phyloP scores from a whole-genome alignment of 2,888 invertebrate genomes.

The Rotaria magnacalcarata region DNA sequence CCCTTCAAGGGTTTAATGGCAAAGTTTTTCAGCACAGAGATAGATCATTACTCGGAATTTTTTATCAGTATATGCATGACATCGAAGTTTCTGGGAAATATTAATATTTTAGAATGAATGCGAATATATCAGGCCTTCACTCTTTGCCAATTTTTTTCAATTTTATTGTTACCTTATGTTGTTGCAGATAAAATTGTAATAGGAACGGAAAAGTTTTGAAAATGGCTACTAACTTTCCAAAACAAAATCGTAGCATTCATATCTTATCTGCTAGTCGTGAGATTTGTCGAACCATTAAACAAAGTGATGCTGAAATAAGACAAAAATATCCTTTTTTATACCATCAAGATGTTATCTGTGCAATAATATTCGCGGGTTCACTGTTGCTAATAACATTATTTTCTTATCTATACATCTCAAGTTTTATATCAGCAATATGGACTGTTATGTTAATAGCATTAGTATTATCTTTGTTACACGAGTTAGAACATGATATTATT shows the following conservation, averaged over 20 bases:
- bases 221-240: no score
- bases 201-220: no score
- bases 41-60: no score
- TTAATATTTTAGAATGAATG: no score
- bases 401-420: not conserved
- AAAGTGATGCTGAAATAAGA: not conserved
- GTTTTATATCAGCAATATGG: not conserved
- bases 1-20: no score
- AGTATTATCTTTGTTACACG: not conserved
- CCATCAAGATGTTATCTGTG: not conserved
- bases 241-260: not conserved
- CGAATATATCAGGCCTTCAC: no score
- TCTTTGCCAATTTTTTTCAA: no score
- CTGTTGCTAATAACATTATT: not conserved
- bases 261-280: not conserved
- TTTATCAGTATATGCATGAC: no score
- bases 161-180: no score
- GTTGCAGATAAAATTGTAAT: no score
- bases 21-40: no score
- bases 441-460: not conserved
- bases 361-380: not conserved
- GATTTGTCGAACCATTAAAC: not conserved
- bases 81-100: no score
- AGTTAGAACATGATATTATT: slow-evolving; percentile 8
- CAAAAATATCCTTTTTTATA: not conserved